Percentiles rank a stretch among this genome's conserved stretches.
Evolutionary conservation across 30 jellyfish, hydroid and myxozoan species (phyloP).

Genomic region (Cassiopea xamachana): DNA sequence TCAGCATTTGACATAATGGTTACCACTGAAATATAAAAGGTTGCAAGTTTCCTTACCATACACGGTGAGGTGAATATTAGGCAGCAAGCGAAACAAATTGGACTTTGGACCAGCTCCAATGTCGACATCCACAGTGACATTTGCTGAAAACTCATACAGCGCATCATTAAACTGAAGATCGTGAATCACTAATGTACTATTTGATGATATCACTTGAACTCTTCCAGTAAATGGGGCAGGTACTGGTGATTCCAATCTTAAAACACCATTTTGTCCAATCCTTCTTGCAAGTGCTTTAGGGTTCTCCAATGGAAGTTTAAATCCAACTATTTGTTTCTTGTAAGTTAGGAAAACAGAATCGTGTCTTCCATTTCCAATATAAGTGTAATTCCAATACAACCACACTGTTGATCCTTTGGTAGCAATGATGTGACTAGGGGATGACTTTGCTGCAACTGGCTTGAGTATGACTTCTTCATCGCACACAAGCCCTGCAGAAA

Average conservation of each 20-base stretch:
- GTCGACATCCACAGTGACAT: not conserved
- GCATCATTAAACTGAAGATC: slow-evolving; percentile 18
- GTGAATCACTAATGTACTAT: slow-evolving; percentile 34
- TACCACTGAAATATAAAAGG: too few species aligned
- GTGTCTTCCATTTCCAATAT: not conserved
- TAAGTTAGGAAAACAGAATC: too few species aligned
- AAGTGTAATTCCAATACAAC: slow-evolving; percentile 41
- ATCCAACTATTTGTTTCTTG: not conserved
- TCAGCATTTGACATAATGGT: too few species aligned
- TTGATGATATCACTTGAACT: slow-evolving; percentile 11
- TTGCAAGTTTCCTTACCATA: not conserved
- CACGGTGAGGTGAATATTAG: slow-evolving; percentile 4
- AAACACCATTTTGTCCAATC: not conserved
- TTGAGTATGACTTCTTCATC: too few species aligned
- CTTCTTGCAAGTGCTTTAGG: slow-evolving; percentile 15
- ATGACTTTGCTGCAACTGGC: not conserved
- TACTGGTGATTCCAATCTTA: not conserved
- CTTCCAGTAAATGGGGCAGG: slow-evolving; percentile 41
- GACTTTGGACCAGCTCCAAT: not conserved
- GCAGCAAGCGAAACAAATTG: not conserved
- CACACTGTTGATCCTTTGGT: slow-evolving; percentile 17
- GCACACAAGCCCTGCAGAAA: too few species aligned
- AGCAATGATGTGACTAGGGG: slow-evolving; percentile 41
- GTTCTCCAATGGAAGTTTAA: not conserved
- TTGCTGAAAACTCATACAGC: not conserved